These are phyloP conservation scores for Yponomeuta cagnagella DNA, from an alignment of 2,888 invertebrate species.

Conservation along the genomic window DNA sequence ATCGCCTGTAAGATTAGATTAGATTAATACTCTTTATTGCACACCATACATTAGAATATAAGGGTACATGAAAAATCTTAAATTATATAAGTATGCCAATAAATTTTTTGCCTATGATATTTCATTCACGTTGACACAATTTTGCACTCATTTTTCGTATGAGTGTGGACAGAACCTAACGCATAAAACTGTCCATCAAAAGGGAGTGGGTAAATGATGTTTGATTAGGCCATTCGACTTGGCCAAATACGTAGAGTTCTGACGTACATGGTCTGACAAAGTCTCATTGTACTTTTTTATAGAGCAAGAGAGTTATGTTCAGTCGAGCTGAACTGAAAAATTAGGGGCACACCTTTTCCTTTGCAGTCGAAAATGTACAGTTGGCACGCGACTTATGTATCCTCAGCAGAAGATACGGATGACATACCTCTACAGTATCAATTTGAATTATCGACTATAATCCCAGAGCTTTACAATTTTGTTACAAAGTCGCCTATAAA, in stretches of 20 bases:
- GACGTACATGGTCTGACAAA: not conserved
- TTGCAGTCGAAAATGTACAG: not conserved
- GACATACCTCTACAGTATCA: no score
- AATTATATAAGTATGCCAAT: no score
- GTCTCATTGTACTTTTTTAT: not conserved
- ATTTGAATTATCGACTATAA: no score
- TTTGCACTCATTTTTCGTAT: not conserved
- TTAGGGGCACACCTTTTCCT: not conserved
- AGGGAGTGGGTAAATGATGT: constrained; percentile 37
- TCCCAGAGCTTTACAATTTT: no score
- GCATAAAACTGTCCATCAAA: constrained; percentile 46
- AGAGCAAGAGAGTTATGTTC: not conserved
- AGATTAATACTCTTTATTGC: no score
- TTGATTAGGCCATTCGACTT: constrained; percentile 53
- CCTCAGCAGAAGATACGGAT: no score
- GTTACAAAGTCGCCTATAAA: no score
- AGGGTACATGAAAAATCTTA: no score
- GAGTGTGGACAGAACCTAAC: constrained; percentile 22
- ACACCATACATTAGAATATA: no score
- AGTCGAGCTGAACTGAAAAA: constrained; percentile 3
- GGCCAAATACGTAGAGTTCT: constrained; percentile 38
- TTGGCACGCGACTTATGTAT: not conserved
- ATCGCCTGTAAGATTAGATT: no score
- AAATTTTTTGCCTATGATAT: no score
- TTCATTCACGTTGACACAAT: not conserved